Evolutionary conservation across 2,888 invertebrate species (phyloP).

Genomic region (Eledone cirrhosa): DNA sequence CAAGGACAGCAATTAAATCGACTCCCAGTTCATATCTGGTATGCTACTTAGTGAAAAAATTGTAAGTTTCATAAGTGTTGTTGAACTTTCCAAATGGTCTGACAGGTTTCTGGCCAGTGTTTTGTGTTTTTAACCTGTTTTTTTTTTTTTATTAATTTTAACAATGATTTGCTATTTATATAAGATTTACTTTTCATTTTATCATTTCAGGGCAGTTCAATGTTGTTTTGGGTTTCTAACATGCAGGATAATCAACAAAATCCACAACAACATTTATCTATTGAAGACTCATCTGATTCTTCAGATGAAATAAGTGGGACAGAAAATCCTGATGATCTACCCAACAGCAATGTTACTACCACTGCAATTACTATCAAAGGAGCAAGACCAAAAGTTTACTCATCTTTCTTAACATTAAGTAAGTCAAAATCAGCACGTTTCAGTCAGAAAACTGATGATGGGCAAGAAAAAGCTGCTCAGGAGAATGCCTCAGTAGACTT

Average conservation of each 20-base stretch:
- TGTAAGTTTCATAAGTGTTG: too few relatives aligned
- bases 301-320: not conserved
- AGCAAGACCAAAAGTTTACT: constrained; percentile 23
- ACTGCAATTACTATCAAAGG: constrained; percentile 5
- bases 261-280: not conserved
- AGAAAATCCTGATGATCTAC: too few relatives aligned
- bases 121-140: too few relatives aligned
- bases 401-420: not conserved
- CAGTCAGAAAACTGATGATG: not conserved
- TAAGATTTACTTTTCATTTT: too few relatives aligned
- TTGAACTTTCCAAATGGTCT: too few relatives aligned
- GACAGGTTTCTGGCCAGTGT: too few relatives aligned
- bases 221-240: not conserved
- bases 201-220: too few relatives aligned
- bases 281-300: not conserved
- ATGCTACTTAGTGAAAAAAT: too few relatives aligned
- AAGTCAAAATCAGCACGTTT: constrained; percentile 19
- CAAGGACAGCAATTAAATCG: too few relatives aligned
- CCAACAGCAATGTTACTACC: not conserved
- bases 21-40: too few relatives aligned
- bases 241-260: constrained; percentile 11
- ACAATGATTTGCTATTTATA: too few relatives aligned
- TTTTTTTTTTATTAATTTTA: too few relatives aligned
- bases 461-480: not conserved
- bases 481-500: not conserved